Evolutionary conservation across 2,797 vertebrate genomes (phyloP), one percentile per base, ranked within the genome.

Genomic region (Coluber constrictor): DNA sequence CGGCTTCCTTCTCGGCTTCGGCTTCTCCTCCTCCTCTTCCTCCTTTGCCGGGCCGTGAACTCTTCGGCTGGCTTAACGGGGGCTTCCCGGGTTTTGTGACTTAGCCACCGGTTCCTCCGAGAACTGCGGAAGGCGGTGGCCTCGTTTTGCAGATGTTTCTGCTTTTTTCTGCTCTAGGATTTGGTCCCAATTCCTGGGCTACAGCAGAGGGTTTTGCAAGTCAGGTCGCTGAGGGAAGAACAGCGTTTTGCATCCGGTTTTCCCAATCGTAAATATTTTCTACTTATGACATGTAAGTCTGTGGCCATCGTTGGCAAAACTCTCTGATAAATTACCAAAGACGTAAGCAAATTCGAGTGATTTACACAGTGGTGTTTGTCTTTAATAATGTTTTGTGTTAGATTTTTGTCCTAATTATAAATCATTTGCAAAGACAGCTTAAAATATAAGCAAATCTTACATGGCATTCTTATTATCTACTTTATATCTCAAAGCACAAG

Each of bases 341-440:
- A 93, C 96, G 90, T 90, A 95, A 96, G 96, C 95, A 96, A 96
- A 96, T 92, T 3, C 1, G 2, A 29, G 94, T 97, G 95, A 97
- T 97, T 97, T 97, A 97, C 95, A 90, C 93, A 55, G 93, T 32
- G 86, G 94, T 95, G 37, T 95, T 96, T 96, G 96, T 96, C 96
- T 97, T 97, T 97, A 96, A 97, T 97, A 96, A 97, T 96, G 97
- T 97, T 97, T 97, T 97, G 97, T 97, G 97, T 97, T 97, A 96
- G 96, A 96, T 97, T 97, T 60, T 97, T 95, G 96, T 95, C 96
- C 93, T 97, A 96, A 97, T 97, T 97, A 97, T 97, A 97, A 97
- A 98, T 97, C 96, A 96, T 96, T 96, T 94, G 94, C 95, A 94
- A 97, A 95, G 96, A 94, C 97, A 95, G 96, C 96, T 97, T 97